phyloP scores from a whole-genome alignment of 2,888 invertebrate species.

The Macrophya alboannulata region DNA sequence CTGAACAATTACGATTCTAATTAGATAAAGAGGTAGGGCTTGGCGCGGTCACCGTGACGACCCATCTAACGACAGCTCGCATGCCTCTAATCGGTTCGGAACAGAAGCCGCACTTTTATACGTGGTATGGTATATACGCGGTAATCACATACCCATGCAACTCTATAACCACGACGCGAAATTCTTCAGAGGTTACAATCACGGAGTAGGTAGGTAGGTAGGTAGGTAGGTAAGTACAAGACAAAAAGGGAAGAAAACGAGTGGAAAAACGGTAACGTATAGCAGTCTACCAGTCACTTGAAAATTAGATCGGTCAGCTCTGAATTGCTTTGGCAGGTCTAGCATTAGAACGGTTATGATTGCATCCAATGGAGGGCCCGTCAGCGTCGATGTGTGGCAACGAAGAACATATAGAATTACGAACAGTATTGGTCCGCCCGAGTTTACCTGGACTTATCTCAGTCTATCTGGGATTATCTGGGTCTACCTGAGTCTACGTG shows the following conservation, averaged over 20 bases:
- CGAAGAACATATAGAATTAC: conserved; percentile 53
- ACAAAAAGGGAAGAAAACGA: conserved; percentile 44
- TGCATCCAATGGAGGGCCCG: conserved; percentile 40
- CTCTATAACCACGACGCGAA: conserved; percentile 42
- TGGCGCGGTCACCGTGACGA: conserved; percentile 44
- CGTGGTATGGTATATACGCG: not conserved
- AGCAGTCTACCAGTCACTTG: conserved; percentile 48
- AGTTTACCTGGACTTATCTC: conserved; percentile 40
- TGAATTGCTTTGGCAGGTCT: conserved; percentile 52
- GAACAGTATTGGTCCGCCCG: conserved; percentile 38
- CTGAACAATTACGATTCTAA: conserved; percentile 39
- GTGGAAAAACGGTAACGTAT: conserved; percentile 54
- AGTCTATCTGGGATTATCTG: conserved; percentile 38
- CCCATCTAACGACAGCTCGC: conserved; percentile 53
- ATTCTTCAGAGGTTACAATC: conserved; percentile 49
- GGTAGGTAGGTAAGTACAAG: conserved; percentile 1
- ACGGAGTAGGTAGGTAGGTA: conserved; percentile 39
- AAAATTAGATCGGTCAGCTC: conserved; percentile 55
- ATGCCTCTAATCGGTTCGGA: conserved; percentile 47
- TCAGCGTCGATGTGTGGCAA: conserved; percentile 51
- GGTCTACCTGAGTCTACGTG: conserved; percentile 25
- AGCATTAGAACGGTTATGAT: conserved; percentile 54
- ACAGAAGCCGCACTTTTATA: conserved; percentile 45
- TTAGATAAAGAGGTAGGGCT: conserved; percentile 46
- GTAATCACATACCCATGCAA: conserved; percentile 50